These are phyloP conservation scores for Chitala chitala DNA, from an alignment of 2,113 vertebrate species.

Conservation along the genomic window DNA sequence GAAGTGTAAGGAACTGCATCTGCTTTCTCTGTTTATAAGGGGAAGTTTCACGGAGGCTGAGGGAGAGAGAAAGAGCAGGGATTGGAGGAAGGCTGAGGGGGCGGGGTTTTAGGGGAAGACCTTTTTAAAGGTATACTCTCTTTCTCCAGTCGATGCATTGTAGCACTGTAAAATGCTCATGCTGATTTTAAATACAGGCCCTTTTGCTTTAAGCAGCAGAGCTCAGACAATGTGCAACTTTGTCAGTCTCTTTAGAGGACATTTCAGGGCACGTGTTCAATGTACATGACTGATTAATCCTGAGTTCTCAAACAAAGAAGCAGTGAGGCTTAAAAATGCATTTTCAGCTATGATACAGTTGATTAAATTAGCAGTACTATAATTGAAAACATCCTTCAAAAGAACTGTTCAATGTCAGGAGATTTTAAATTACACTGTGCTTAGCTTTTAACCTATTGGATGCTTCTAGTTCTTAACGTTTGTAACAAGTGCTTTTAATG, in stretches of 20 bases:
- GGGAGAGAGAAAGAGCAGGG: conserved; percentile 36
- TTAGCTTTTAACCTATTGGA: conserved; percentile 10
- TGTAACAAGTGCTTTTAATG: background rate
- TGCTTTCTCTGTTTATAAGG: conserved; percentile 44
- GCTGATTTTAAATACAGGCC: background rate
- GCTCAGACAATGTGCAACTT: conserved; percentile 6
- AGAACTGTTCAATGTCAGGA: conserved; percentile 15
- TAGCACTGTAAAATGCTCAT: conserved; percentile 16
- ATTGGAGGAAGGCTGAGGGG: conserved; percentile 41
- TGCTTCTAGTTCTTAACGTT: background rate
- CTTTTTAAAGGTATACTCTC: conserved; percentile 60
- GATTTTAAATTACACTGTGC: conserved; percentile 5
- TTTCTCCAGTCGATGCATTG: conserved; percentile 27
- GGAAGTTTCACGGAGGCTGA: conserved; percentile 23
- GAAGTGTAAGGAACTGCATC: conserved; percentile 51
- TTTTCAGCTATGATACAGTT: conserved; percentile 18
- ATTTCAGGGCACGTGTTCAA: conserved; percentile 25
- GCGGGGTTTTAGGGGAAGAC: conserved; percentile 36
- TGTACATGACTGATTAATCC: conserved; percentile 33
- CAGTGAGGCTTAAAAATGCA: conserved; percentile 29
- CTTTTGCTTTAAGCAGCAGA: conserved; percentile 24
- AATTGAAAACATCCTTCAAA: conserved; percentile 28
- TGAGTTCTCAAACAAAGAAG: conserved; percentile 28
- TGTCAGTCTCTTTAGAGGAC: conserved; percentile 29
- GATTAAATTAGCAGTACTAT: conserved; percentile 17